These are phyloP conservation scores for Galemys pyrenaicus DNA, from an alignment of 2,113 vertebrate genomes.

Conservation along the genomic window DNA sequence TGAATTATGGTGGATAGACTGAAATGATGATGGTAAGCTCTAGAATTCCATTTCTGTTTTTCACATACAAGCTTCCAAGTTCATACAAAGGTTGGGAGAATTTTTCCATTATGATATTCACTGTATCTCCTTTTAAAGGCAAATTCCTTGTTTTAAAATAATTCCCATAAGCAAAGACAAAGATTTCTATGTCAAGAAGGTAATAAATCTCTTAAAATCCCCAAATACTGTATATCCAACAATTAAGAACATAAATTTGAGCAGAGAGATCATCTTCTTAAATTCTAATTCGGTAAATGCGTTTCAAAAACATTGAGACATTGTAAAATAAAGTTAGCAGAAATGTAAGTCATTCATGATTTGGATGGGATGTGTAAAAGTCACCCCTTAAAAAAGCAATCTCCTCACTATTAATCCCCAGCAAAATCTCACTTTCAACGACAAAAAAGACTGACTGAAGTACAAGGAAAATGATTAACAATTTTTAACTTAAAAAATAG, in stretches of 20 bases:
- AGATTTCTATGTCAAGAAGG: background rate
- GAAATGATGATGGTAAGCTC: background rate
- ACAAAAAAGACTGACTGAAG: background rate
- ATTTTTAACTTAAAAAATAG: conserved; percentile 37
- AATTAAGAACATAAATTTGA: background rate
- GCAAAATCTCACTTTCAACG: conserved; percentile 28
- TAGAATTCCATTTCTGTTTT: background rate
- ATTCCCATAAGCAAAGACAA: background rate
- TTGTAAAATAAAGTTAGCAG: background rate
- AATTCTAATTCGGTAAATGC: background rate
- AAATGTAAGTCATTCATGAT: background rate
- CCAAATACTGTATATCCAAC: background rate
- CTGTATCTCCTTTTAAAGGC: background rate
- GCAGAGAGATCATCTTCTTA: background rate
- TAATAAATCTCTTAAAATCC: background rate
- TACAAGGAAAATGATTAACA: background rate
- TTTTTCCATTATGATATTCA: background rate
- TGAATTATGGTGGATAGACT: background rate
- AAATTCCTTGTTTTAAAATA: conserved; percentile 6
- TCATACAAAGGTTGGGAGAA: background rate
- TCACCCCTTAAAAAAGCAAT: background rate
- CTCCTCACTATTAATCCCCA: background rate
- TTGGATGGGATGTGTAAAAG: background rate
- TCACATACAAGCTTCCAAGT: background rate
- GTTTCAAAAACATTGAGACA: background rate